These are phyloP conservation scores for Gallinago stenura DNA, from an alignment of 2,797 vertebrate genomes.

Conservation along the genomic window DNA sequence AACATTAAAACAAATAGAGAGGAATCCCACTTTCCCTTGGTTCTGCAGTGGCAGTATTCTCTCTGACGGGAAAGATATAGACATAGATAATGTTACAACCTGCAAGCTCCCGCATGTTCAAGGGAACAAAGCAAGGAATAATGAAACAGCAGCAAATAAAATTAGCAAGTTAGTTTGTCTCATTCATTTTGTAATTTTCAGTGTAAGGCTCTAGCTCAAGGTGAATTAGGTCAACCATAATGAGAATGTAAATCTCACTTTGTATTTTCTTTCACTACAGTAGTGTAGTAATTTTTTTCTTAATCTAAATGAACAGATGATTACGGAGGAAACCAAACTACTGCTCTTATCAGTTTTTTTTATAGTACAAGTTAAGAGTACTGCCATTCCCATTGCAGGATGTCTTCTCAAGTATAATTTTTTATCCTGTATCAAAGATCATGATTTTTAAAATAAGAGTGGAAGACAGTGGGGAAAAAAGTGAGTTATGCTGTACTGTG, in stretches of 20 bases:
- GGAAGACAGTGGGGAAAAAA: background rate
- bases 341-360: background rate
- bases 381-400: background rate
- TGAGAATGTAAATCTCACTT: background rate
- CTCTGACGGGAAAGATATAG: background rate
- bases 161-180: background rate
- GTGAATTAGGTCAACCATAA: background rate
- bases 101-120: background rate
- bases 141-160: background rate
- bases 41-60: background rate
- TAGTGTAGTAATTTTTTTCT: background rate
- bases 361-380: background rate
- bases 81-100: background rate
- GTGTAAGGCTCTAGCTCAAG: background rate
- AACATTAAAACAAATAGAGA: background rate
- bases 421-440: background rate
- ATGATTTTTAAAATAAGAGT: background rate
- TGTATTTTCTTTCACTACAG: background rate
- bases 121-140: background rate
- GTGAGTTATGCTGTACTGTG: background rate
- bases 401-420: background rate
- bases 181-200: background rate
- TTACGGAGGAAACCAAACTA: background rate
- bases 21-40: background rate
- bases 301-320: background rate